Evolutionary conservation across 23 tunicate species (phyloP).

Genomic region (Halocynthia aurantium): DNA sequence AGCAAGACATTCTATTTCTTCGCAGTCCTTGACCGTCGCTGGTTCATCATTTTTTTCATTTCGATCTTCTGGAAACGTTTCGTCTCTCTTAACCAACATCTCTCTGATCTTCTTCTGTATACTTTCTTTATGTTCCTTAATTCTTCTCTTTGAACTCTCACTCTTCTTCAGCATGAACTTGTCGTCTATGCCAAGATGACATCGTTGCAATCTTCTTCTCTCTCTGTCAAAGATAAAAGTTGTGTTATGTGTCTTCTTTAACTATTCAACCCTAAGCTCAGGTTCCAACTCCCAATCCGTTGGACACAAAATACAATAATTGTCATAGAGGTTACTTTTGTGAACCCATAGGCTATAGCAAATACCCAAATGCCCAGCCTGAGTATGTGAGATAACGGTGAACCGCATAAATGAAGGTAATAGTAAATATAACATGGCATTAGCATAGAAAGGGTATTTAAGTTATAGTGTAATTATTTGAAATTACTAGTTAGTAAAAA

Average conservation of each 20-base stretch:
- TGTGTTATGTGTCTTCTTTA: too few relatives aligned
- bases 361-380: too few relatives aligned
- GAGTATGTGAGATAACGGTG: too few relatives aligned
- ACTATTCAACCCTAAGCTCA: too few relatives aligned
- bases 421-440: too few relatives aligned
- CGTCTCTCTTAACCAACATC: neutral
- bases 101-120: constrained; percentile 15
- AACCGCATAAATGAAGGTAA: too few relatives aligned
- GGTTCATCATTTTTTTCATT: neutral
- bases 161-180: constrained; percentile 48
- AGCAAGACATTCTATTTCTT: constrained; percentile 3
- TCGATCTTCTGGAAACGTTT: neutral
- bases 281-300: neutral
- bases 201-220: constrained; percentile 66
- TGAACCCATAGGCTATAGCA: too few relatives aligned
- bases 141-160: neutral
- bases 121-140: neutral
- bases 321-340: too few relatives aligned
- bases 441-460: too few relatives aligned
- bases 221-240: constrained; percentile 27
- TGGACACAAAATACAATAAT: neutral
- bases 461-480: too few relatives aligned
- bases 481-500: too few relatives aligned
- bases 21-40: constrained; percentile 1
- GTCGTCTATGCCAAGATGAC: constrained; percentile 70